Conservation (phyloP, 1,140 invertebrate species). For the Caenorhabditis brenneri region DNA sequence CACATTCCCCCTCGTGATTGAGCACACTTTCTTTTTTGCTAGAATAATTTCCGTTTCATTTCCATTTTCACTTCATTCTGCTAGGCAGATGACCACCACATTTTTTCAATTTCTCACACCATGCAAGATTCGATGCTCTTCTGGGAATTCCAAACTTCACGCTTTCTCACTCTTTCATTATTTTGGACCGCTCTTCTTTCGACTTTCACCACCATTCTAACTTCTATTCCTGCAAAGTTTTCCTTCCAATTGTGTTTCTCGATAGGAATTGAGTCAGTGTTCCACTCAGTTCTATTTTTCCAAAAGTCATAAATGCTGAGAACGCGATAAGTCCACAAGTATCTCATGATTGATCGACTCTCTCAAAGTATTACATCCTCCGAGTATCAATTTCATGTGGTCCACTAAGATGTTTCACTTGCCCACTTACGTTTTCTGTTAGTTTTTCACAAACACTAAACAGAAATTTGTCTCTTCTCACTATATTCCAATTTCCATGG, state of each 20-base stretch:
- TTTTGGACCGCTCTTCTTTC: neutral
- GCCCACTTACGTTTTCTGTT: neutral
- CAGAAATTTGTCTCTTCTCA: no score
- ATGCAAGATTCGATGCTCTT: neutral
- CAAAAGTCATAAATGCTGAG: no score
- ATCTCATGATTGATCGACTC: no score
- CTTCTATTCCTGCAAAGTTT: neutral
- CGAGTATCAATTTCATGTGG: neutral
- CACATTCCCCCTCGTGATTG: neutral
- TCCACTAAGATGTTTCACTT: neutral
- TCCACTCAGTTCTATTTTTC: no score
- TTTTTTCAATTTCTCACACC: neutral
- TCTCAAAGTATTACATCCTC: neutral
- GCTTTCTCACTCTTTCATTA: neutral
- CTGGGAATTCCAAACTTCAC: neutral
- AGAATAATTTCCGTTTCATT: neutral
- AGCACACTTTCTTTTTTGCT: neutral
- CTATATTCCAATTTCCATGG: neutral
- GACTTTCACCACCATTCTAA: neutral
- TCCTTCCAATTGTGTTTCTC: no score
- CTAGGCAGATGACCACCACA: neutral
- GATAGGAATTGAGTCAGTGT: no score
- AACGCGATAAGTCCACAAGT: no score
- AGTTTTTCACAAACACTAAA: neutral
- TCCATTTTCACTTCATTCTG: neutral